Evolutionary conservation across 2,797 vertebrate species (phyloP).

Genomic region (Eremophila alpestris): DNA sequence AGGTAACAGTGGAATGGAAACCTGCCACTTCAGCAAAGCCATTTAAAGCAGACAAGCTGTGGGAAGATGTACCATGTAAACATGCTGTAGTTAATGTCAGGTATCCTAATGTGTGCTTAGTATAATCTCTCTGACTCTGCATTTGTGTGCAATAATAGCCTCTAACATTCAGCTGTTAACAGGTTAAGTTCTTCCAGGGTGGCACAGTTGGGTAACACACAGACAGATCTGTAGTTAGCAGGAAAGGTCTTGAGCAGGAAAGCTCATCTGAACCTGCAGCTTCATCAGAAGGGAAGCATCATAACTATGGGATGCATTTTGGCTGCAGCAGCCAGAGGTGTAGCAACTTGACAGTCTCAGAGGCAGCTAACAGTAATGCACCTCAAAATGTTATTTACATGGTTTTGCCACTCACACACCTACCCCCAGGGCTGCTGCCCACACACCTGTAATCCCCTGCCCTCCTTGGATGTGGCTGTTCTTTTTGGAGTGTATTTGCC

Average conservation of each 20-base stretch:
- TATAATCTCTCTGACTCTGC: neutral
- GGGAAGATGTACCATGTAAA: neutral
- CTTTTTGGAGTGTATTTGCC: neutral
- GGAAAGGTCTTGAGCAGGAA: neutral
- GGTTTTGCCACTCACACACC: neutral
- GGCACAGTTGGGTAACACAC: neutral
- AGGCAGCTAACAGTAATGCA: neutral
- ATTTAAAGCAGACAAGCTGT: neutral
- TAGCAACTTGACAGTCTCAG: neutral
- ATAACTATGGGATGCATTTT: neutral
- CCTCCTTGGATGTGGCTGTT: neutral
- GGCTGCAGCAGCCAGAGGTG: neutral
- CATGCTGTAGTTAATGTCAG: neutral
- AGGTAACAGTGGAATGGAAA: conserved; percentile 25
- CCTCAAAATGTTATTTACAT: neutral
- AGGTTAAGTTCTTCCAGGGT: neutral
- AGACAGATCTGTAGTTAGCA: neutral
- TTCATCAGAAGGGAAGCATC: neutral
- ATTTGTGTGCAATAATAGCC: neutral
- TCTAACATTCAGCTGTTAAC: neutral
- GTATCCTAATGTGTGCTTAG: neutral
- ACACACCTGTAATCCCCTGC: neutral
- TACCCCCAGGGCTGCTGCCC: neutral
- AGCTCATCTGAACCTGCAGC: neutral
- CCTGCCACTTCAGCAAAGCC: neutral